Evolutionary conservation across 2,797 vertebrate species (phyloP), one percentile per base, ranked within the genome.

Genomic region (Acipenser transmontanus): DNA sequence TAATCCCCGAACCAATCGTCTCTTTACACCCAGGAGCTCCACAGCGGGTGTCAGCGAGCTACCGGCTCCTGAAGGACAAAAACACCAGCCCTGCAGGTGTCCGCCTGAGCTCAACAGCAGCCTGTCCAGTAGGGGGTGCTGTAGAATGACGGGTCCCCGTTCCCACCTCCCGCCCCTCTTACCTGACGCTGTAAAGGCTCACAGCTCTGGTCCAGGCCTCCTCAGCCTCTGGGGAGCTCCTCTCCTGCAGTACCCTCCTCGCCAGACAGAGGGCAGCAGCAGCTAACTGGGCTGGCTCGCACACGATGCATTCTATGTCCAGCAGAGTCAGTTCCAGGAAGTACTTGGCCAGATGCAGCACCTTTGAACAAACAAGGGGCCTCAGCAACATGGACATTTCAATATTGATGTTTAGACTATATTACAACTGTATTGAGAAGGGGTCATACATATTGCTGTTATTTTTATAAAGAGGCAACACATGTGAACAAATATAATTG

Each of bases 321-420:
- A 93, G 74, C 48, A 94, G 85, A 10, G 91, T 91, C 8, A 94
- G 82, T 80, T 95, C 92, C 75, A 95, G 78, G 59, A 97, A 87
- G 66, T 94, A 94, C 34, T 88, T 88, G 56, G 90, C 91, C 76
- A 94, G 85, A 69, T 88, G 88, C 66, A 77, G 73, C 68, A 88
- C 83, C 93, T 95, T 4, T 34, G 4, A 34, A 34, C 34, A 34
- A 34, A 34, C 34, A 17, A 17, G 17, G 17, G 17, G 17, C 17
- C 17, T 17, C 17, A 17, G 17, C 17, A 17, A 17, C 17, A 17
- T 17, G 17, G 1, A 17, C 17, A 17, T 17, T 17, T 17, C 17
- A 17, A 17, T 17, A 17, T 17, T 17, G 17, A 17, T 17, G 17
- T 17, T 17, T 17, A 17, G 17, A 17, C 17, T 17, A 17, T 17